A percentile compares a stretch with the other conserved stretches of the same genome.
These are phyloP conservation scores for Craniophora ligustri DNA, from an alignment of 2,888 invertebrate genomes.

Conservation along the genomic window DNA sequence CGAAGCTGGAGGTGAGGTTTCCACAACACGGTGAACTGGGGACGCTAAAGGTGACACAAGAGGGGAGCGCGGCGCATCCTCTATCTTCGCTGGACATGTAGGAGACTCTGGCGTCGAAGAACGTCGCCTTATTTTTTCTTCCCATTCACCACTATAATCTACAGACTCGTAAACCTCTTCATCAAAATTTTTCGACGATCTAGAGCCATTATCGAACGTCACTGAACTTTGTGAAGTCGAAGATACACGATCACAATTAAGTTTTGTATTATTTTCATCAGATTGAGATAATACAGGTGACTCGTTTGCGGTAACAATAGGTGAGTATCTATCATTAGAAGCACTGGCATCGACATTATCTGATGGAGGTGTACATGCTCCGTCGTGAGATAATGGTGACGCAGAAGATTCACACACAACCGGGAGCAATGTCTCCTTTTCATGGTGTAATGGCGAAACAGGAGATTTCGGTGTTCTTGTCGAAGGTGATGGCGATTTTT, in stretches of 20 bases:
- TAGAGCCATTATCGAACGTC: constrained; percentile 65
- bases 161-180: constrained; percentile 76
- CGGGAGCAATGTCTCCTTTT: constrained; percentile 56
- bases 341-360: constrained; percentile 59
- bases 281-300: constrained; percentile 63
- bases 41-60: constrained; percentile 77
- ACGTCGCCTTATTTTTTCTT: constrained; percentile 76
- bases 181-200: constrained; percentile 65
- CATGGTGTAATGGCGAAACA: constrained; percentile 60
- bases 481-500: constrained; percentile 77
- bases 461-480: constrained; percentile 70
- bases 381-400: constrained; percentile 64
- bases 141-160: constrained; percentile 76
- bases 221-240: constrained; percentile 64
- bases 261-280: constrained; percentile 62
- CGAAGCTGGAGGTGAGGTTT: constrained; percentile 70
- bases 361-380: constrained; percentile 38
- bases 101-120: constrained; percentile 82
- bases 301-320: constrained; percentile 56
- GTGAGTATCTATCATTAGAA: constrained; percentile 45
- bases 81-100: constrained; percentile 65
- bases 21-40: constrained; percentile 73
- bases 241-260: constrained; percentile 56
- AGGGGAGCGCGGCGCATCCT: constrained; percentile 70
- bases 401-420: constrained; percentile 59